These are phyloP conservation scores for Hypolimnas misippus DNA, from an alignment of 2,888 invertebrate genomes.

Conservation along the genomic window DNA sequence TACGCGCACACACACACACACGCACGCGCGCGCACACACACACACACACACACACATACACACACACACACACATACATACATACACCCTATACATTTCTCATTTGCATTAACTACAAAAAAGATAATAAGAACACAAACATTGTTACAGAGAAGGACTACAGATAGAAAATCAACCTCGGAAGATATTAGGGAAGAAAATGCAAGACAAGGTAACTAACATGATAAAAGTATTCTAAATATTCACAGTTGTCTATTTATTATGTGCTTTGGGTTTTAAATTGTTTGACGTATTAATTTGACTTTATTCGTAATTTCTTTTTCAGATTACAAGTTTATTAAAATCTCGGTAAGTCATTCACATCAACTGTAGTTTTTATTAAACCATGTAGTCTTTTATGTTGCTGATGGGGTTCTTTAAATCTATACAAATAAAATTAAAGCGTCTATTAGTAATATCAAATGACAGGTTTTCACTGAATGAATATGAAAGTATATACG, in stretches of 20 bases:
- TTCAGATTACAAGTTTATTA: slow-evolving; percentile 58
- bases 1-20: neutral
- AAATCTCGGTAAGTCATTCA: slow-evolving; percentile 47
- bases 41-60: neutral
- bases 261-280: neutral
- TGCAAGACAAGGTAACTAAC: slow-evolving; percentile 56
- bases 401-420: too few species aligned
- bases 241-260: too few species aligned
- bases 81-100: neutral
- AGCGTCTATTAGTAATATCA: too few species aligned
- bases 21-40: too few species aligned
- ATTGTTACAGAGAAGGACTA: slow-evolving; percentile 46
- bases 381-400: too few species aligned
- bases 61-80: neutral
- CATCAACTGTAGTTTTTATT: neutral
- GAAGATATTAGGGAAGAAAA: slow-evolving; percentile 62
- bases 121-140: too few species aligned
- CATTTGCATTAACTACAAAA: too few species aligned
- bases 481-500: too few species aligned
- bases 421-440: too few species aligned
- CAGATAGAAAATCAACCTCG: slow-evolving; percentile 47
- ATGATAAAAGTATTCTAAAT: neutral
- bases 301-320: too few species aligned
- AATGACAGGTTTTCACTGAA: too few species aligned
- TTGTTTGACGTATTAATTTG: neutral